These are phyloP conservation scores for Catocala fraxini DNA, from an alignment of 2,888 invertebrate genomes.

Conservation along the genomic window DNA sequence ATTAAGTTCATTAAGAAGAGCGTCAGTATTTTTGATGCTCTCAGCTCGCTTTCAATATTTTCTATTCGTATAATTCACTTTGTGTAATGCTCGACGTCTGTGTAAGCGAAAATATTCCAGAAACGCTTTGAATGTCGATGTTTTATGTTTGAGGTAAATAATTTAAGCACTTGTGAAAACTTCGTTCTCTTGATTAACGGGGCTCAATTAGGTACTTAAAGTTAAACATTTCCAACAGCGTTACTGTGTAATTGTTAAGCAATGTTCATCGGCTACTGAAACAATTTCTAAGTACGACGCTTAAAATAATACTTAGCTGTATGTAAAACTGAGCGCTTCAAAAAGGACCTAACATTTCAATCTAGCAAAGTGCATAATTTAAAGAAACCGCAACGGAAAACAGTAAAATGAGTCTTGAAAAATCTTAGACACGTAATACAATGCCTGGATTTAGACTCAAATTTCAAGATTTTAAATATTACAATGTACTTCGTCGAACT, in stretches of 20 bases:
- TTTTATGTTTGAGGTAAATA: constrained; percentile 85
- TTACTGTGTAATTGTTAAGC: constrained; percentile 73
- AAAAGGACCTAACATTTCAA: constrained; percentile 64
- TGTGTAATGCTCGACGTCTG: constrained; percentile 73
- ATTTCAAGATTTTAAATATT: constrained; percentile 87
- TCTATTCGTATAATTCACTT: constrained; percentile 78
- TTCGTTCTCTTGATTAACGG: constrained; percentile 83
- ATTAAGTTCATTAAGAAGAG: constrained; percentile 84
- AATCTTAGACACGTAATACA: constrained; percentile 80
- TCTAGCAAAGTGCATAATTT: constrained; percentile 76
- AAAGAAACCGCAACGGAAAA: constrained; percentile 59
- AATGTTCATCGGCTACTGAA: constrained; percentile 61
- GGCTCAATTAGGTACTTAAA: constrained; percentile 81
- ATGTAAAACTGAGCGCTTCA: constrained; percentile 46
- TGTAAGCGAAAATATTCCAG: constrained; percentile 80
- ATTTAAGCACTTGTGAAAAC: constrained; percentile 84
- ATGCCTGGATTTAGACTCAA: constrained; percentile 80
- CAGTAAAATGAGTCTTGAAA: constrained; percentile 68
- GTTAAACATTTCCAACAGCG: constrained; percentile 77
- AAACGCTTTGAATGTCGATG: constrained; percentile 83
- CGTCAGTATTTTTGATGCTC: constrained; percentile 81
- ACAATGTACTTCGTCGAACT: constrained; percentile 86
- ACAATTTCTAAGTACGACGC: constrained; percentile 49
- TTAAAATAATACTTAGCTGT: constrained; percentile 49
- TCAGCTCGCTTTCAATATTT: constrained; percentile 78